A percentile compares a stretch with the other conserved stretches of the same genome.
These are phyloP conservation scores for Sarcophaga variegata DNA, from an alignment of 2,888 invertebrate species.

Conservation along the genomic window DNA sequence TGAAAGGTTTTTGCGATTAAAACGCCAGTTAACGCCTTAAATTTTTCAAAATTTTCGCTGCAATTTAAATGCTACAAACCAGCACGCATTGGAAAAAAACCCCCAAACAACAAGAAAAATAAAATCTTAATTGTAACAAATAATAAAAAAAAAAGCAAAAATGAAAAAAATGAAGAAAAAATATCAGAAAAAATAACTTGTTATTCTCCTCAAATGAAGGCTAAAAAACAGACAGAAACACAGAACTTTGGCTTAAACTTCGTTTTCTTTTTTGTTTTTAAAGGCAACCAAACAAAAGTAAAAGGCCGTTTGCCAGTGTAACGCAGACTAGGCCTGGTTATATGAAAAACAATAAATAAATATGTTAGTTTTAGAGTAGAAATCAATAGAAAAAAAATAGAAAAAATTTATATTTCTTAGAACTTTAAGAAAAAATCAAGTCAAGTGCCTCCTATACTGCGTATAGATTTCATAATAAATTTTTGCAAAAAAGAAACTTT, in stretches of 20 bases:
- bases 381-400: not conserved
- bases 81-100: conserved; percentile 34
- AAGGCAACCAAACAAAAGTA: not conserved
- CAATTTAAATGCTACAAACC: conserved; percentile 38
- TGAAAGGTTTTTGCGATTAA: conserved; percentile 49
- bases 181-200: conserved; percentile 15
- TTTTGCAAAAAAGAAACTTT: not conserved
- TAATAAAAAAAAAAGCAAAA: not conserved
- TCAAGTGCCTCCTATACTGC: not conserved
- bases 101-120: conserved; percentile 3
- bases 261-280: not conserved
- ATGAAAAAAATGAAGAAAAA: not conserved
- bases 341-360: not conserved
- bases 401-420: not conserved
- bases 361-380: too few species aligned
- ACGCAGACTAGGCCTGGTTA: not conserved
- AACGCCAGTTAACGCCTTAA: conserved; percentile 61
- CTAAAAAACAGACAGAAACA: conserved; percentile 15
- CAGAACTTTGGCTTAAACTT: not conserved
- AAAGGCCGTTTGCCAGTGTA: not conserved
- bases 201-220: conserved; percentile 51
- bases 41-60: conserved; percentile 51
- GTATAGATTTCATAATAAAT: not conserved
- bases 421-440: not conserved
- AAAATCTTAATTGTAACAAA: conserved; percentile 59